Base-by-base conservation (phyloP, 2,113 vertebrate species). In the Labeo catla region DNA sequence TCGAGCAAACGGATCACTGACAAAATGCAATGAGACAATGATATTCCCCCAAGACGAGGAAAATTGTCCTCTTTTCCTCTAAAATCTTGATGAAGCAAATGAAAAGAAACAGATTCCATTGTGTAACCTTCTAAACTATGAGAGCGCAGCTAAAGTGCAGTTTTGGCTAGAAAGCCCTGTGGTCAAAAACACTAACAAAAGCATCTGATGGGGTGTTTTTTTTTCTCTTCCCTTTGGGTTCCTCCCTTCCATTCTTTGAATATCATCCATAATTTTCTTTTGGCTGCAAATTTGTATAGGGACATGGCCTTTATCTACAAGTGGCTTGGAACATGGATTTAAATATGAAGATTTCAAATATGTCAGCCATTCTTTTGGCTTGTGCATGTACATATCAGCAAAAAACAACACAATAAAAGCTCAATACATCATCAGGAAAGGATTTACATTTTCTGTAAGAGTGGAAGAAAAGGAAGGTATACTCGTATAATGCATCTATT, bases 61-160 rank as follows among this genome's bases (percentile, higher is more conserved):
- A 86, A 83, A 86, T 72, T 21, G 61, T 85, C 86, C 79, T 57
- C 76, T 78, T 61, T 79, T 86, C 47, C 21, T 47, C 73, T 76
- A 81, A 76, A 83, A 77, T 85, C 79, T 28, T 49, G 65, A 83
- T 87, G 50, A 86, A 78, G 90, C 89, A 91, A 88, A 90, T 94
- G 91, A 94, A 89, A 91, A 93, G 92, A 93, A 94, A 91, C 93
- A 93, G 93, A 94, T 89, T 92, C 88, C 73, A 4, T 84, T n/a
- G 84, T 4, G 28, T 23, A 77, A 88, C 85, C 36, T 91, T 92
- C 92, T 91, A 90, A 92, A 93, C 89, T 90, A 90, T 92, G 89
- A 92, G 89, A 91, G 90, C 88, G 28, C 89, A 82, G 89, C 91
- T 87, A 93, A 94, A 94, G 92, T 92, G 93, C 93, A 92, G 87